Base-by-base conservation (phyloP, 2,113 vertebrate genomes). In the Strix aluco region DNA sequence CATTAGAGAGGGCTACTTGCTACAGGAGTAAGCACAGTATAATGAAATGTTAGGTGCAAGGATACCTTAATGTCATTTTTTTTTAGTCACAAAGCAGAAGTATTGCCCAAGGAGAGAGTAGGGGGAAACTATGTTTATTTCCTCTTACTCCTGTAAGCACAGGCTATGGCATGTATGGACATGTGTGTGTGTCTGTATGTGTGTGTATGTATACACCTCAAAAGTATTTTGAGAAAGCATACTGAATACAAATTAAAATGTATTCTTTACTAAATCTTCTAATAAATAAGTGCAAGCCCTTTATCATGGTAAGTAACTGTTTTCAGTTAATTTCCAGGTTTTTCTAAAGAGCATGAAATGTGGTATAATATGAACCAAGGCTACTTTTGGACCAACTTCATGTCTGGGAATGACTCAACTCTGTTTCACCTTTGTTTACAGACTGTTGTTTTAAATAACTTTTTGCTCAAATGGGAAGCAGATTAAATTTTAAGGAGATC, bases 271-370 rank as follows among this genome's bases (percentile, higher is more conserved):
- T 61, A 21, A 88, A 44, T 72, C 15, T 55, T 87, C 15, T 49
- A 78, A 25, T 58, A 63, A 54, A 36, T 42, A 82, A 79, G 26
- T 81, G 10, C 22, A 49, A 19, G 13, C 71, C 72, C 26, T 54
- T 70, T 88, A 34, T 79, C 4, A 49, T 90, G 93, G 92, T 97
- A 97, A 95, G 94, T 97, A 93, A 72, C 21, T 34, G 5, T 63
- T 81, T 93, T 74, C 47, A 49, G 11, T 77, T 52, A 36, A 71
- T 74, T 71, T 94, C 34, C 42, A 75, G 3, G 0, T 61, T 75
- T 88, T 88, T 69, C 15, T 75, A 19, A 73, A 69, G 80, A 86
- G 19, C 17, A 20, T 69, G 15, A 42, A 87, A 42, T 70, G 2
- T 51, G 21, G 2, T 32, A 22, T 51, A 42, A 52, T 51, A 46